A percentile compares a stretch with the other conserved stretches of the same genome.
phyloP scores from a whole-genome alignment of 2,113 vertebrate genomes.

The Pogonocichla stellata region DNA sequence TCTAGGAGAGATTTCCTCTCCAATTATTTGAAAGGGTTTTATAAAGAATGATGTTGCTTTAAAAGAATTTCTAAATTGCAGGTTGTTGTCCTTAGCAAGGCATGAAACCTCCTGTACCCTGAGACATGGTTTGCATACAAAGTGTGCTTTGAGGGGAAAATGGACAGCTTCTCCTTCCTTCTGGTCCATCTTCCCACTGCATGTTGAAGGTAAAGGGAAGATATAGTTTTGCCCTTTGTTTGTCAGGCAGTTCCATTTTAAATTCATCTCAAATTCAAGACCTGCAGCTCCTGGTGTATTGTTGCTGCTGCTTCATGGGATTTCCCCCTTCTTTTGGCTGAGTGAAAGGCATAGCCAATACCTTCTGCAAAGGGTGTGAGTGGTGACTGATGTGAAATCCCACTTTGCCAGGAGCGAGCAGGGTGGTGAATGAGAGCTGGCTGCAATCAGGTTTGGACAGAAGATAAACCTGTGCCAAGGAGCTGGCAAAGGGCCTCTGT shows the following conservation, averaged over 20 bases:
- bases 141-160: neutral
- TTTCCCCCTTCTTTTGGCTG: neutral
- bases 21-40: neutral
- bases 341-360: neutral
- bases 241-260: neutral
- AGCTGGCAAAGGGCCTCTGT: neutral
- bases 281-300: neutral
- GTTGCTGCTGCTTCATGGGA: neutral
- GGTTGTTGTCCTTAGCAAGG: neutral
- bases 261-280: neutral
- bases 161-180: neutral
- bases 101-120: neutral
- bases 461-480: neutral
- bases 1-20: neutral
- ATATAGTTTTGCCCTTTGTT: neutral
- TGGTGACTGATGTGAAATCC: neutral
- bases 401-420: neutral
- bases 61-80: neutral
- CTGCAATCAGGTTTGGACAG: neutral
- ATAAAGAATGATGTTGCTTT: neutral
- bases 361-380: neutral
- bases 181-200: neutral
- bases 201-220: neutral
- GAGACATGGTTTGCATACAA: fast-evolving
- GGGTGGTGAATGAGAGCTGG: fast-evolving